Conservation (phyloP, 2,113 vertebrate genomes). For the Calonectris borealis region DNA sequence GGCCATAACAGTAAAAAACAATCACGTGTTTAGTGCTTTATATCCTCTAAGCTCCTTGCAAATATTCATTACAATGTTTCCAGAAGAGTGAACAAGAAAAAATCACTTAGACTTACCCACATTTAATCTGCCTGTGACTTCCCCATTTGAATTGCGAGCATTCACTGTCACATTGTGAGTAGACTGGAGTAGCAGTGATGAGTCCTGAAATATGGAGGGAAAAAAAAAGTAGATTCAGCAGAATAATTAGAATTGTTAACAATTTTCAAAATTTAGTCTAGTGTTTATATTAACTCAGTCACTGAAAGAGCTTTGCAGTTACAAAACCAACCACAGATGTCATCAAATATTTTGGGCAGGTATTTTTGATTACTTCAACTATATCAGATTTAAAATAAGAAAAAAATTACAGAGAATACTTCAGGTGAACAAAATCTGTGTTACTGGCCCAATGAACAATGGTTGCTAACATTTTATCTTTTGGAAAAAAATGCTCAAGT, state of each 20-base stretch:
- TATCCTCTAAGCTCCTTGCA: background rate
- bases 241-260: background rate
- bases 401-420: background rate
- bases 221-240: background rate
- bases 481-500: background rate
- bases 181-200: conserved; percentile 86
- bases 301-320: background rate
- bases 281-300: background rate
- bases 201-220: conserved; percentile 75
- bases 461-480: background rate
- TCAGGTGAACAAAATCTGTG: background rate
- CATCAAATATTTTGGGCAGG: background rate
- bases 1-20: background rate
- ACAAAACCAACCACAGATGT: background rate
- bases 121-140: conserved; percentile 89
- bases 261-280: background rate
- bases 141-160: conserved; percentile 84
- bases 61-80: background rate
- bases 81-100: background rate
- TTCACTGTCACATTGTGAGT: conserved; percentile 88
- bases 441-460: background rate
- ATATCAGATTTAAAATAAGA: background rate
- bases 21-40: background rate
- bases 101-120: conserved; percentile 82
- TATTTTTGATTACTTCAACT: background rate